Percentiles rank a stretch among this genome's conserved stretches.
These are phyloP conservation scores for Anolis carolinensis DNA, from an alignment of 2,113 vertebrate species.

Conservation along the genomic window DNA sequence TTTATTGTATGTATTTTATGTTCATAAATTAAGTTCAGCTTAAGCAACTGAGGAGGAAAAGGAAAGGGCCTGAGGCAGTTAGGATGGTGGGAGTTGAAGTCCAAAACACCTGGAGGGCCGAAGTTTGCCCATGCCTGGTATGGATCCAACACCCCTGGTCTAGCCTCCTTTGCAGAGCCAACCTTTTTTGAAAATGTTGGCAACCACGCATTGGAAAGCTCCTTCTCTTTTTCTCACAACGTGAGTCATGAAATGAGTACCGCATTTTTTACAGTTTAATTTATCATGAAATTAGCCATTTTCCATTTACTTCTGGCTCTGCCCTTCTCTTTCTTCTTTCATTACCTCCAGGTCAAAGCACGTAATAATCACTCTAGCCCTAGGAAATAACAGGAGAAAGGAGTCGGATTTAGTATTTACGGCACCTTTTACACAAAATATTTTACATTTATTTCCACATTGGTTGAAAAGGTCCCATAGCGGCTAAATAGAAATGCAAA, in stretches of 20 bases:
- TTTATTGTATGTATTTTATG: no score
- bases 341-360: constrained; percentile 34
- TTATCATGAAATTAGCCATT: constrained; percentile 6
- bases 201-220: background rate
- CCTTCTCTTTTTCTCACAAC: background rate
- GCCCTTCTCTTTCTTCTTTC: constrained; percentile 15
- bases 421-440: constrained; percentile 22
- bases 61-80: no score
- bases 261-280: constrained; percentile 41
- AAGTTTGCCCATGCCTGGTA: no score
- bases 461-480: constrained; percentile 22
- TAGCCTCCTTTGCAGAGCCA: no score
- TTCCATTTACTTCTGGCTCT: constrained; percentile 10
- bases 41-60: no score
- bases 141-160: no score
- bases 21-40: no score
- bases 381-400: constrained; percentile 7
- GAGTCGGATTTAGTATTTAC: background rate
- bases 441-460: constrained; percentile 26
- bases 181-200: no score
- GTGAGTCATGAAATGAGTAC: background rate
- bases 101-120: no score
- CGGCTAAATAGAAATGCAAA: constrained; percentile 34
- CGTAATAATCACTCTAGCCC: constrained; percentile 7
- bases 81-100: no score